Evolutionary conservation across 37 sponge, comb jelly and placozoan genomes (phyloP), one percentile per base, ranked within the genome.

Genomic region (Haliclona indistincta): DNA sequence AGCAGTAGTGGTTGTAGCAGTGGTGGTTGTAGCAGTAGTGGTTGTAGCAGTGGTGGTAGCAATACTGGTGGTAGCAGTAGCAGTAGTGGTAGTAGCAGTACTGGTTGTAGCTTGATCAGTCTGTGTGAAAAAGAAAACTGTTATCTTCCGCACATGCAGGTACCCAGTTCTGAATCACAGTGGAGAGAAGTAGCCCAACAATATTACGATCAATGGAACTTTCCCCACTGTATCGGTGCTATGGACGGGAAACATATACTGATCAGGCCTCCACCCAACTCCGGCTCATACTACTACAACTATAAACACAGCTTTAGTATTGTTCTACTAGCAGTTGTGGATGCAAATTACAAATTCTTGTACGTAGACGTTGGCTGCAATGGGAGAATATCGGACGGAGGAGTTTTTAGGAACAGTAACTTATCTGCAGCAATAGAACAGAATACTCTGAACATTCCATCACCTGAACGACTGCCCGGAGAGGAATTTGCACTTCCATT

Each of bases 161-260:
- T 72, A 26, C 81, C 81, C 3, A 42, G 28, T 26, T 54, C 52
- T 28, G 74, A 78, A 79, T 30, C 26, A 1, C 67, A 79, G 28
- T 85, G 80, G 86, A 43, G 5, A 0, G 25, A 61, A 30, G 58
- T 85, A 1, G 67, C 63, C 3, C 20, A 70, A 39, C 33, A 61
- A 4, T 85, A 79, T 52, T 34, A 34, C 10, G 44, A 41, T 26
- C 35, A 52, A 15, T 85, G 86, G 80, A 80, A 79, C 34, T 85
- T 70, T 61, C 37, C 34, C 1, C 49, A 79, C 49, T 70, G 73
- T 39, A 60, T 78, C 34, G 86, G 79, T 11, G 86, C 86, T 29
- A 54, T 86, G 38, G 87, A 86, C 32, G 87, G 87, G 1, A 86
- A 86, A 63, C 87, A 86, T 38, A 54, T 86, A 11, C 25, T 51